Conservation (phyloP, 2,888 invertebrate genomes). For the Plagodis dolabraria region DNA sequence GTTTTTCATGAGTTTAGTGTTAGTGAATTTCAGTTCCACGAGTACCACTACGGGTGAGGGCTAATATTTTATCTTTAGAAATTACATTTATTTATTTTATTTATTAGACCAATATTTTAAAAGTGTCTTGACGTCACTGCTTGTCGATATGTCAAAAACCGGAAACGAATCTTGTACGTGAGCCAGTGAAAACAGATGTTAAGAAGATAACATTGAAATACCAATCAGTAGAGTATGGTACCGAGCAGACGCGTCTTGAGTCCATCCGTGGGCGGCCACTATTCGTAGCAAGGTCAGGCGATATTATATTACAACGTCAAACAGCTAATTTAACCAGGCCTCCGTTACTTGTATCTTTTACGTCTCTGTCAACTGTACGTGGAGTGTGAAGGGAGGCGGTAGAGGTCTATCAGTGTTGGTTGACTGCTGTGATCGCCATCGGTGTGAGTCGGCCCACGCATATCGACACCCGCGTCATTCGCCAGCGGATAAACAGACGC, state of each 20-base stretch:
- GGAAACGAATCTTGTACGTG: conserved; percentile 6
- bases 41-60: too few species aligned
- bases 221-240: conserved; percentile 44
- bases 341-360: conserved; percentile 30
- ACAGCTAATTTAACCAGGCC: conserved; percentile 51
- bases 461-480: conserved; percentile 65
- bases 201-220: conserved; percentile 42
- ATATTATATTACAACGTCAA: conserved; percentile 77
- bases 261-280: conserved; percentile 73
- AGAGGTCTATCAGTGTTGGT: conserved; percentile 55
- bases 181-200: conserved; percentile 12
- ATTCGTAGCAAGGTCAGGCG: conserved; percentile 80
- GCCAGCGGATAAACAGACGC: conserved; percentile 57
- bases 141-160: conserved; percentile 10
- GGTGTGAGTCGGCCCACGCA: conserved; percentile 64
- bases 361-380: conserved; percentile 33
- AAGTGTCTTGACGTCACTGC: too few species aligned
- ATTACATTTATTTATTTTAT: too few species aligned
- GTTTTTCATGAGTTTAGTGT: too few species aligned
- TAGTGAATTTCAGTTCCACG: too few species aligned
- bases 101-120: too few species aligned
- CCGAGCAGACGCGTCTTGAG: conserved; percentile 54
- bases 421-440: conserved; percentile 51
- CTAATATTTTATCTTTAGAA: too few species aligned
- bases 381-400: conserved; percentile 36